Evolutionary conservation across 2,888 invertebrate species (phyloP), one percentile per base, ranked within the genome.

Genomic region (Tachina grossa): DNA sequence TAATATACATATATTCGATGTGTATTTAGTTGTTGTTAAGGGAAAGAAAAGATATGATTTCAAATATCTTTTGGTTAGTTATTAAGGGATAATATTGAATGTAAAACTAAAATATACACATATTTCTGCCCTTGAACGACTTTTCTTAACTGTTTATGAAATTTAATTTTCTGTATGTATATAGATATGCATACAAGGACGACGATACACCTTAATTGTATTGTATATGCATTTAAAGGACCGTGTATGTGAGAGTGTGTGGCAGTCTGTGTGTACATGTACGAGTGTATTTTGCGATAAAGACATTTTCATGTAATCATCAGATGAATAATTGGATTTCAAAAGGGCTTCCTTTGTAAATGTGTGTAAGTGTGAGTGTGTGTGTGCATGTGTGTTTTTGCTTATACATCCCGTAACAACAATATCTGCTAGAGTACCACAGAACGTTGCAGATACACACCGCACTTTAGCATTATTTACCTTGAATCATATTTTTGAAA

Each of bases 231-330:
- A 31, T 5, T 31, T 31, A 31, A 31, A 31, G 8, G 10, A 13
- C n/a, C 16, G 9, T 47, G 10, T 8, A n/a, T 55, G 47, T 53
- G 19, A 74, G 66, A 75, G 55, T 74, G n/a, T 68, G 53, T 61
- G 63, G n/a, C n/a, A n/a, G n/a, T n/a, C n/a, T 69, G 14, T 75
- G 47, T 77, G 14, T 71, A 22, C 22, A 57, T 51, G 74, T 75
- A 66, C 82, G 66, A 80, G 87, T 88, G 66, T 75, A 75, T 81
- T 80, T 80, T 87, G 83, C 83, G 88, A 88, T 88, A 88, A 88
- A 88, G 88, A 88, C 84, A 88, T 88, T 88, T 87, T 87, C 88
- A 87, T 88, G 88, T 88, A 88, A 88, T 88, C 88, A 88, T 88
- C 72, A 87, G 88, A 88, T 88, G 88, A 88, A 88, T 88, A 88